phyloP scores from a whole-genome alignment of 2,797 vertebrate species.

The Rhinatrema bivittatum region DNA sequence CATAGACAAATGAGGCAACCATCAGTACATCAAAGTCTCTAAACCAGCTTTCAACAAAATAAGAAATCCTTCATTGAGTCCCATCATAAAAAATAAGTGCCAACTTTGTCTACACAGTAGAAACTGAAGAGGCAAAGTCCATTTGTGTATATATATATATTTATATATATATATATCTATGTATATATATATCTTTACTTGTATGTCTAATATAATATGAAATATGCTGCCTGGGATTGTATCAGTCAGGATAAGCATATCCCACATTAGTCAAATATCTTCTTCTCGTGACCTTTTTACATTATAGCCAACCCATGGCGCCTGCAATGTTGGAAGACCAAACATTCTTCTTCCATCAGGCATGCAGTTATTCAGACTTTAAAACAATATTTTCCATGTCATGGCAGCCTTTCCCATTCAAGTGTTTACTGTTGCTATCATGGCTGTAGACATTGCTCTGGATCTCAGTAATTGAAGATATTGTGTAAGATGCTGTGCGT shows the following conservation, averaged over 20 bases:
- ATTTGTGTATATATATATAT: constrained; percentile 30
- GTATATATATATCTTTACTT: constrained; percentile 8
- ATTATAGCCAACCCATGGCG: neutral
- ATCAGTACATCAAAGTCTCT: constrained; percentile 27
- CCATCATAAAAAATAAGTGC: constrained; percentile 46
- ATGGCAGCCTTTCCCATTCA: constrained; percentile 77
- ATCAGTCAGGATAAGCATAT: constrained; percentile 4
- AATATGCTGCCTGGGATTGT: neutral
- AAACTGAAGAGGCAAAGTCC: constrained; percentile 46
- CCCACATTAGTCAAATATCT: constrained; percentile 1
- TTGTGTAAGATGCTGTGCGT: constrained; percentile 62
- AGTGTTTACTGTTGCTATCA: constrained; percentile 69
- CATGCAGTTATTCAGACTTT: constrained; percentile 71
- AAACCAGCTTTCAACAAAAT: constrained; percentile 33
- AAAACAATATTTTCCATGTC: constrained; percentile 64
- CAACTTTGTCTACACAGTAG: constrained; percentile 51
- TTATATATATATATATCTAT: constrained; percentile 31
- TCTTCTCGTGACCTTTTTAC: constrained; percentile 13
- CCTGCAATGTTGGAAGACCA: neutral
- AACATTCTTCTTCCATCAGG: too few species aligned
- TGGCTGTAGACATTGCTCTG: constrained; percentile 76
- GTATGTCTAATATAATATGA: neutral
- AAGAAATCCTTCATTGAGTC: constrained; percentile 49
- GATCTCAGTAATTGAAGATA: constrained; percentile 76
- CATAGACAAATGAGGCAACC: constrained; percentile 27